Conservation (phyloP, 2,888 invertebrate species). For the Drosophila antonietae region DNA sequence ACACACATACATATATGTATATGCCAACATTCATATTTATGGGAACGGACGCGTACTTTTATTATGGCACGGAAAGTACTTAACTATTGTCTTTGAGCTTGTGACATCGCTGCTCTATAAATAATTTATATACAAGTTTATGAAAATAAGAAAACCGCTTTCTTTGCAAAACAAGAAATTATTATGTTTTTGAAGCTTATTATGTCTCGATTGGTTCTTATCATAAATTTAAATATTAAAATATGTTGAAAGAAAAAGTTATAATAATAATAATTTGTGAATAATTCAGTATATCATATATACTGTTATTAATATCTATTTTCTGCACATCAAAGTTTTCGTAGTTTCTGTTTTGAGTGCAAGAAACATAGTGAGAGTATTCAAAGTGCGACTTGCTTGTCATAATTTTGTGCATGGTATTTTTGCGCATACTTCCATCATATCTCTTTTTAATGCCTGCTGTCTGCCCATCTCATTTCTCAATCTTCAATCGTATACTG, state of each 20-base stretch:
- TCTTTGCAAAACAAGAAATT: not conserved
- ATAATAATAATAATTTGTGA: not conserved
- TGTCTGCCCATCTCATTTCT: conserved; percentile 28
- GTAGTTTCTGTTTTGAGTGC: not conserved
- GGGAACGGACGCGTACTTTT: conserved; percentile 40
- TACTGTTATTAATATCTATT: not conserved
- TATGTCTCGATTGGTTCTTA: not conserved
- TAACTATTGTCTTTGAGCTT: conserved; percentile 16
- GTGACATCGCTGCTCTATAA: not conserved
- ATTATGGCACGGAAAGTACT: conserved; percentile 32
- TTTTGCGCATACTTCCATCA: conserved; percentile 54
- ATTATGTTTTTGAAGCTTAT: not conserved
- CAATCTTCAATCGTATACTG: conserved; percentile 35
- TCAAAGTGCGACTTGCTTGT: not conserved
- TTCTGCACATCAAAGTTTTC: not conserved
- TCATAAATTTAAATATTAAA: not conserved
- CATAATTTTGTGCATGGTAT: conserved; percentile 1
- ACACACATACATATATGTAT: conserved; percentile 8
- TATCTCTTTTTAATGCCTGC: conserved; percentile 47
- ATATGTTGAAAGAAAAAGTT: not conserved
- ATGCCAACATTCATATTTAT: conserved; percentile 15
- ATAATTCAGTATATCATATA: not conserved
- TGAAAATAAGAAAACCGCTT: not conserved
- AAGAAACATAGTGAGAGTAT: conserved; percentile 10
- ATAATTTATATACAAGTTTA: conserved; percentile 6